Evolutionary conservation across 2,113 vertebrate genomes (phyloP).

Genomic region (Megaceryle torquata): DNA sequence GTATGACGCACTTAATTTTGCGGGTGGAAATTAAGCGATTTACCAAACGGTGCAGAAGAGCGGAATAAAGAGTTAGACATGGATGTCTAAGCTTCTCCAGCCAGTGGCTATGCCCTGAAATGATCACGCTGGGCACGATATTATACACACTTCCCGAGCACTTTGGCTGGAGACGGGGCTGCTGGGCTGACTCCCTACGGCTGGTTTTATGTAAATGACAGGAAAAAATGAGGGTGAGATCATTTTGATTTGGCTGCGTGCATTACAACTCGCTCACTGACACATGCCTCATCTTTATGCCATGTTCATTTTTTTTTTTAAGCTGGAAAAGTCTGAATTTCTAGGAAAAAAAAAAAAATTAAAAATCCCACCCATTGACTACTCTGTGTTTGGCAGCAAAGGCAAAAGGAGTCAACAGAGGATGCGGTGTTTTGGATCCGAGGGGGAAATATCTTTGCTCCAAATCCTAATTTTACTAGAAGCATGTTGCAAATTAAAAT

Average conservation of each 20-base stretch:
- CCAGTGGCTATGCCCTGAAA: background rate
- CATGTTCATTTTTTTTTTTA: background rate
- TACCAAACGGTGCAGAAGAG: background rate
- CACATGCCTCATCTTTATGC: background rate
- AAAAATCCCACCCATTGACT: slow-evolving; percentile 52
- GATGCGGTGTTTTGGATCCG: background rate
- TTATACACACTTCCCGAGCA: background rate
- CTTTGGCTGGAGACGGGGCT: background rate
- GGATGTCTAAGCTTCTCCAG: background rate
- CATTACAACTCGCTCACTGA: background rate
- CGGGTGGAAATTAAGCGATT: background rate
- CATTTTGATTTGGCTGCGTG: background rate
- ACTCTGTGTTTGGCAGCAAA: slow-evolving; percentile 14
- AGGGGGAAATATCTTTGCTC: background rate
- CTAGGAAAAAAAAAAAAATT: slow-evolving; percentile 11
- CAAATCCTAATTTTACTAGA: background rate
- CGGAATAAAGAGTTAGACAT: background rate
- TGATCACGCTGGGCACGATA: background rate
- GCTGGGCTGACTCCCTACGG: background rate
- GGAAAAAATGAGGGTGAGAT: background rate
- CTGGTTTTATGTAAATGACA: background rate
- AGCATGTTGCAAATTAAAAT: background rate
- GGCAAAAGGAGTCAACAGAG: slow-evolving; percentile 19
- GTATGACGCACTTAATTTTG: background rate
- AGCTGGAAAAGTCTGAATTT: slow-evolving; percentile 33